Conservation (phyloP, 2,113 vertebrate genomes). For the Oncorhynchus masou region DNA sequence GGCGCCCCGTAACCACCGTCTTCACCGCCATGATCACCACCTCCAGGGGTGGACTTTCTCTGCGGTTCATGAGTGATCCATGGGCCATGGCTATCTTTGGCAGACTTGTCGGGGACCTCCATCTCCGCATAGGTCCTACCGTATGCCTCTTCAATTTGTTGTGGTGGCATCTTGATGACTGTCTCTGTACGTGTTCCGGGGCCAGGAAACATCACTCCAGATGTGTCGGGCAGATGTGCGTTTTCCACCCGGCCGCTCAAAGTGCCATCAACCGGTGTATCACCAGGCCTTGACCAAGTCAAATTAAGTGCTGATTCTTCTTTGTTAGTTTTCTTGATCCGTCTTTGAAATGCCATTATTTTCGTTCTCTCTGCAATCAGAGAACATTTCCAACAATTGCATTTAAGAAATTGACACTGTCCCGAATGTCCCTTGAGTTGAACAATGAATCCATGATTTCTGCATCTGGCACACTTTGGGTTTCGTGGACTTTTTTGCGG, state of each 20-base stretch:
- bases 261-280: too few species aligned
- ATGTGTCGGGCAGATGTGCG: neutral
- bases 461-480: constrained; percentile 79
- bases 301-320: neutral
- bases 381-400: constrained; percentile 77
- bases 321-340: constrained; percentile 61
- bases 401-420: constrained; percentile 76
- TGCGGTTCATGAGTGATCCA: neutral
- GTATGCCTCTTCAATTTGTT: neutral
- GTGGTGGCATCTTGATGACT: constrained; percentile 5
- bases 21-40: neutral
- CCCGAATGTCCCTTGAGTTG: constrained; percentile 77
- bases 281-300: neutral
- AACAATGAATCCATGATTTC: constrained; percentile 80
- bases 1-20: neutral
- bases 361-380: constrained; percentile 78
- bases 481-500: constrained; percentile 46
- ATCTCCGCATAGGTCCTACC: constrained; percentile 12
- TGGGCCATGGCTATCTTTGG: neutral
- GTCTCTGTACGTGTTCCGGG: neutral
- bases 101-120: neutral
- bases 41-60: neutral
- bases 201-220: too few species aligned
- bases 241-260: neutral
- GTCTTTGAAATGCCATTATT: constrained; percentile 78